Evolutionary conservation across 1,140 invertebrate species (phyloP).

Genomic region (Metaphire vulgaris): DNA sequence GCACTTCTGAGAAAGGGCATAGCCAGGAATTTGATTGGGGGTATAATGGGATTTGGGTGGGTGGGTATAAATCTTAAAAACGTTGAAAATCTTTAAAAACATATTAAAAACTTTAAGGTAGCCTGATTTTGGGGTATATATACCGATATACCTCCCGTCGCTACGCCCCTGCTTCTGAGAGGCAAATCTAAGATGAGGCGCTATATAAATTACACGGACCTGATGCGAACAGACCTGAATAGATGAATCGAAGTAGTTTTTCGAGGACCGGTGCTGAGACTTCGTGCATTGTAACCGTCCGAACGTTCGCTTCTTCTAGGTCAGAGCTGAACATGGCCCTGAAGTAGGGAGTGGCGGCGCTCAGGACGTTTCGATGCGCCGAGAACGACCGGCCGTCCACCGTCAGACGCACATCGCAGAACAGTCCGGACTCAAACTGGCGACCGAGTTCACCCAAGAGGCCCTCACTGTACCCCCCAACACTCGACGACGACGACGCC

Average conservation of each 20-base stretch:
- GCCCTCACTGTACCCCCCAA: neutral
- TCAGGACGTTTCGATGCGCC: neutral
- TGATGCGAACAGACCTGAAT: too few relatives aligned
- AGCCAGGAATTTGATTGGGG: too few relatives aligned
- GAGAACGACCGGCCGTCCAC: neutral
- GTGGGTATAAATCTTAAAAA: neutral
- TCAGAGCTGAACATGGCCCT: neutral
- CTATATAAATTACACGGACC: too few relatives aligned
- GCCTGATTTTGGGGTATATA: too few relatives aligned
- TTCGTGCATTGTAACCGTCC: neutral
- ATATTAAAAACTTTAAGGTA: too few relatives aligned
- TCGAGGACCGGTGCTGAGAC: neutral
- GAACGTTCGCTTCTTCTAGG: neutral
- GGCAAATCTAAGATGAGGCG: too few relatives aligned
- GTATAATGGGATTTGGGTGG: too few relatives aligned
- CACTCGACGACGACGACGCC: too few relatives aligned
- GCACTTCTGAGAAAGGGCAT: too few relatives aligned
- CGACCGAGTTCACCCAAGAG: neutral
- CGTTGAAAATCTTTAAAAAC: neutral
- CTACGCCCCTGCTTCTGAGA: neutral
- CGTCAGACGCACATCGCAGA: neutral
- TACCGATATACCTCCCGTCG: neutral
- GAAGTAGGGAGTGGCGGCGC: neutral
- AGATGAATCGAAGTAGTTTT: neutral
- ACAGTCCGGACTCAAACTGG: neutral